phyloP scores from a whole-genome alignment of 1,140 invertebrate genomes.

The Calliopsis andreniformis region DNA sequence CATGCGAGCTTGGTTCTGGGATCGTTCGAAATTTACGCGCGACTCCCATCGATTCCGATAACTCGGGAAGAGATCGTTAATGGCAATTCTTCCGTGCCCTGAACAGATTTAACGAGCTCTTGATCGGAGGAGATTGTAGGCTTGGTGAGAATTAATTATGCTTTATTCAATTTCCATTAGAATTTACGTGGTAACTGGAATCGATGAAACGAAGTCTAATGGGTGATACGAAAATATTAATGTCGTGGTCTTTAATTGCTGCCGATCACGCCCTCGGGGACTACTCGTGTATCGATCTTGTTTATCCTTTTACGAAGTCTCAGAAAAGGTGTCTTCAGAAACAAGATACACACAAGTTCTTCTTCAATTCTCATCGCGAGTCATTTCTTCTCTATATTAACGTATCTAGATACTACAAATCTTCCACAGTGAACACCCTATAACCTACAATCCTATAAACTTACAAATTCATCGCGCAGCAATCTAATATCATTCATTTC shows the following conservation, averaged over 20 bases:
- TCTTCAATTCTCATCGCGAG: too few relatives aligned
- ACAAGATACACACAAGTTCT: too few relatives aligned
- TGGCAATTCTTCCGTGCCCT: background rate
- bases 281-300: background rate
- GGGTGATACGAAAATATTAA: constrained; percentile 1
- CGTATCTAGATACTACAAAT: background rate
- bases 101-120: constrained; percentile 15
- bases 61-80: background rate
- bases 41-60: background rate
- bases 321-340: too few relatives aligned
- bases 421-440: too few relatives aligned
- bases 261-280: background rate
- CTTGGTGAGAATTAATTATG: constrained; percentile 28
- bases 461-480: background rate
- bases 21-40: constrained; percentile 9
- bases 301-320: background rate
- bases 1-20: background rate
- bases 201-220: background rate
- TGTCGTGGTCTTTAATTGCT: background rate
- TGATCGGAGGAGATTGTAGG: constrained; percentile 30
- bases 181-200: background rate
- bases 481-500: background rate
- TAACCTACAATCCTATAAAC: too few relatives aligned
- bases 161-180: constrained; percentile 3
- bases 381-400: too few relatives aligned